These are phyloP conservation scores for Dusona sp. DNA, from an alignment of 2,888 invertebrate species.

Conservation along the genomic window DNA sequence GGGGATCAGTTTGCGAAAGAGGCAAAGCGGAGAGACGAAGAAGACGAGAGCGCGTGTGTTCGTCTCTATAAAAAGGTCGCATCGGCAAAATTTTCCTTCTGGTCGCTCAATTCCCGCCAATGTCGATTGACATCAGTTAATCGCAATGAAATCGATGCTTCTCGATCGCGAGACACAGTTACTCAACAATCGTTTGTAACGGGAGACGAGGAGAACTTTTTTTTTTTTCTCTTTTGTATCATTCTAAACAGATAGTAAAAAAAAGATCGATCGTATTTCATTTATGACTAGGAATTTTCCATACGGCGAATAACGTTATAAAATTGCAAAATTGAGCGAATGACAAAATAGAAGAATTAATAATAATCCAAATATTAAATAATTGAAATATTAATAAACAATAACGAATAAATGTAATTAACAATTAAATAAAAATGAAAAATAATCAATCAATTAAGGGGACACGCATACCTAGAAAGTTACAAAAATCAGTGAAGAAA, in stretches of 20 bases:
- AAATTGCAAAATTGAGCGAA: background rate
- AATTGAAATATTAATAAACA: background rate
- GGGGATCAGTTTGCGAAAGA: background rate
- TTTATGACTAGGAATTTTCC: background rate
- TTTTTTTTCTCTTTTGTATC: background rate
- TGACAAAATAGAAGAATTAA: background rate
- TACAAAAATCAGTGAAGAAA: too few relatives aligned
- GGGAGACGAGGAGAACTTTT: background rate
- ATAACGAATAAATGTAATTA: background rate
- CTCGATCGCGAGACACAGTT: background rate
- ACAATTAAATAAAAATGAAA: too few relatives aligned
- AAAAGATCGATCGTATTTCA: background rate
- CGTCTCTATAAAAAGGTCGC: background rate
- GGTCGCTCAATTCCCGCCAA: background rate
- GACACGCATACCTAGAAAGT: too few relatives aligned
- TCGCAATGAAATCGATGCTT: slow-evolving; percentile 11
- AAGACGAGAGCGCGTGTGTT: background rate
- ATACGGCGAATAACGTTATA: background rate
- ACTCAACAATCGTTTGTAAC: background rate
- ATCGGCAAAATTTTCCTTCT: background rate
- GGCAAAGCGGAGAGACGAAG: background rate
- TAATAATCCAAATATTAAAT: background rate
- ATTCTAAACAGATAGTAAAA: background rate
- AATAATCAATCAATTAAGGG: background rate
- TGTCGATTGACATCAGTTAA: slow-evolving; percentile 3